Evolutionary conservation across 2,797 vertebrate genomes (phyloP), one percentile per base, ranked within the genome.

Genomic region (Leptoclinus maculatus): DNA sequence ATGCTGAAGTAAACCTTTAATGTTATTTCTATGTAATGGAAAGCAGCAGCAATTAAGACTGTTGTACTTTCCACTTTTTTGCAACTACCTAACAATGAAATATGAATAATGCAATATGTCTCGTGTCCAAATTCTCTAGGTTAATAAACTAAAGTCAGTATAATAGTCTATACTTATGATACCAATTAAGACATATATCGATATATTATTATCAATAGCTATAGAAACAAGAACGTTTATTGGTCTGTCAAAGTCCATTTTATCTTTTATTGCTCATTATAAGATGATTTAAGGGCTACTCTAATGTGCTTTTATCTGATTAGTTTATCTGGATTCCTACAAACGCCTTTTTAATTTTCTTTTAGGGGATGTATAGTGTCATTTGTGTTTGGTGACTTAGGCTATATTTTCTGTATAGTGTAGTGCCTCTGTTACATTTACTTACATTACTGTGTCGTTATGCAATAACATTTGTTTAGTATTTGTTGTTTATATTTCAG

Each of bases 401-500:
- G 36, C 14, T 51, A 5, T 81, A 29, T 70, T 63, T 27, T 45
- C 19, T 43, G 9, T 23, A 21, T 2, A 32, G 19, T 43, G n/a
- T 2, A 32, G 19, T 43, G n/a, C 2, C 7, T 9, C 11, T 32
- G 11, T 63, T 3, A 1, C 16, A 25, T 13, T 53, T 11, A 71
- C 36, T 16, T 7, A n/a, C 45, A 47, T 47, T 21, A 47, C 17
- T 67, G 32, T n/a, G 7, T 59, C 17, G 17, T 59, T 76, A 39
- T 68, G 3, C 29, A 21, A 23, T 63, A 45, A 32, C 27, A 54
- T 73, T 34, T 75, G 43, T 43, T 43, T 41, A 45, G 36, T 41
- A 54, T 73, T 29, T 75, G 43, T 43, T 59, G n/a, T 43, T 51
- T 63, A 1, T 47, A 13, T 65, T 70, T 53, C 16, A 74, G 2